Evolutionary conservation across 2,888 invertebrate species (phyloP), one percentile per base, ranked within the genome.

Genomic region (Omphaloscelis lunosa): DNA sequence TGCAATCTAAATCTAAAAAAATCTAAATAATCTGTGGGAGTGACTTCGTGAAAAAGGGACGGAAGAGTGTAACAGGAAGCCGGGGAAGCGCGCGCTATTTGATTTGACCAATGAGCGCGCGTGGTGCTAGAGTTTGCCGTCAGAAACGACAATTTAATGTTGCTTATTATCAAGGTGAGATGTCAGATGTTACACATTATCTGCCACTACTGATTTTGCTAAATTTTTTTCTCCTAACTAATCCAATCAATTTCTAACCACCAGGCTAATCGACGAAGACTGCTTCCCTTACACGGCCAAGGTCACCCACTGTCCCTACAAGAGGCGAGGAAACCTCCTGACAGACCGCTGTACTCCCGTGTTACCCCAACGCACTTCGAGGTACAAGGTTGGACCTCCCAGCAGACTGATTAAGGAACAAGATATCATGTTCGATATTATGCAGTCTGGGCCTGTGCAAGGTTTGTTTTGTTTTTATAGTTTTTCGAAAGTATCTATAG

Each of bases 351-450:
- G 98, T 91, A 93, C 94, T 1, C 92, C 93, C 0, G 95, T 96
- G 11, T 95, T 96, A 6, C 93, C 95, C 0, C 94, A 96, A 76
- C 97, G 98, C 70, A 97, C 97, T 34, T 97, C 97, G 51, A 95
- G 98, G 74, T 98, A 98, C 93, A 97, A 97, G 86, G 98, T 98
- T 1, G 98, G 98, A 0, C 98, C 99, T 0, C 98, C 98, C 41
- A 98, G 98, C 93, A 97, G 98, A 73, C 95, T 99, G 69, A 97
- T 97, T 82, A 97, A 97, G 83, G 98, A 98, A 92, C 97, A 97
- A 23, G 99, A 99, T 90, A 99, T 99, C 87, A 99, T 99, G 99
- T 97, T 98, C 73, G 99, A 99, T 93, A 99, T 99, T 72, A 97
- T 98, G 95, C 97, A 97, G 67, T 99, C 99, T 63, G 99, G 99